Evolutionary conservation across 2,888 invertebrate species (phyloP).

Genomic region (Tuta absoluta): DNA sequence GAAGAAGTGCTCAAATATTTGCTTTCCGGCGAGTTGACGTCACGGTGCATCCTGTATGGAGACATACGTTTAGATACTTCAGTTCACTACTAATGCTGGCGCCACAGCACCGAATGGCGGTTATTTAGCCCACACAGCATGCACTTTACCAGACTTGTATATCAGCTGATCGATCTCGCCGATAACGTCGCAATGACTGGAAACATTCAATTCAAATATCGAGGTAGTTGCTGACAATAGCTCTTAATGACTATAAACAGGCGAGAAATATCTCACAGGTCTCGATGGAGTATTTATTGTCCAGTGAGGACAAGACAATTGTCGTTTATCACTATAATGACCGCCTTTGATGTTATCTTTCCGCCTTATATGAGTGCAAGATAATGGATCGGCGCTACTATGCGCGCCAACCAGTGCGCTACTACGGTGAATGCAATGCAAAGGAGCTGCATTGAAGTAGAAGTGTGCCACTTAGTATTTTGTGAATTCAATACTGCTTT

Average conservation of each 20-base stretch:
- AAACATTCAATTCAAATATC: constrained; percentile 78
- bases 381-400: constrained; percentile 59
- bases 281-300: constrained; percentile 74
- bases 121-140: constrained; percentile 53
- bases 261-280: constrained; percentile 71
- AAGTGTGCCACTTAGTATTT: constrained; percentile 16
- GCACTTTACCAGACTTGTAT: constrained; percentile 50
- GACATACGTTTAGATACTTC: constrained; percentile 20
- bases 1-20: constrained; percentile 33
- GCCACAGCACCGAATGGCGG: constrained; percentile 39
- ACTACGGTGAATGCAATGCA: constrained; percentile 42
- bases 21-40: constrained; percentile 22
- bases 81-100: constrained; percentile 31
- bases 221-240: constrained; percentile 68
- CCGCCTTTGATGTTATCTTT: constrained; percentile 77
- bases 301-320: constrained; percentile 74
- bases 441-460: background rate
- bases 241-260: constrained; percentile 74
- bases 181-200: constrained; percentile 64
- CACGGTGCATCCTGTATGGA: constrained; percentile 24
- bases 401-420: constrained; percentile 38
- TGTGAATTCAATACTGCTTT: constrained; percentile 47
- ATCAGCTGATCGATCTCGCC: constrained; percentile 66
- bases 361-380: constrained; percentile 56
- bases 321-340: constrained; percentile 77